These are phyloP conservation scores for Gonioctena quinquepunctata DNA, from an alignment of 1,140 invertebrate species.

Conservation along the genomic window DNA sequence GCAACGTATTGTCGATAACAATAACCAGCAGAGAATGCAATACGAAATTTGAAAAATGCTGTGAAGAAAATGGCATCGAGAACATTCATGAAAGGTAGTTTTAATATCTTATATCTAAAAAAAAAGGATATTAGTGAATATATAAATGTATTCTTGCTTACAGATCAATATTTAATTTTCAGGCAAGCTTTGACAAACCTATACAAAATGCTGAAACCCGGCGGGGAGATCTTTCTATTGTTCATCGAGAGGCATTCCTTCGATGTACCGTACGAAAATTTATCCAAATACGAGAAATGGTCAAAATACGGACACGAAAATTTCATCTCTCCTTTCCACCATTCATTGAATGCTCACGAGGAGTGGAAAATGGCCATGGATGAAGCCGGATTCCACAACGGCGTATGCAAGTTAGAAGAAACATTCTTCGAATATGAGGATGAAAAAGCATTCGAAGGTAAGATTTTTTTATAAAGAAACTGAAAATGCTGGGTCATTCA, in stretches of 20 bases:
- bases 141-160: too few species aligned
- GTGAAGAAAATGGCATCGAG: too few species aligned
- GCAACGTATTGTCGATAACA: too few species aligned
- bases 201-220: slow-evolving; percentile 9
- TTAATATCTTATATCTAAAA: too few species aligned
- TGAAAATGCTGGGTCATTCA: too few species aligned
- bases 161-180: background rate
- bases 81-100: too few species aligned
- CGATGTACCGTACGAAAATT: background rate
- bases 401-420: background rate
- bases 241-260: background rate
- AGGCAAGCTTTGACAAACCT: background rate
- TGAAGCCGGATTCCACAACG: background rate
- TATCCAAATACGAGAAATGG: background rate
- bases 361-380: background rate
- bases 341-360: background rate
- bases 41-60: too few species aligned
- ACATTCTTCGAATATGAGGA: background rate
- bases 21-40: too few species aligned
- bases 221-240: background rate
- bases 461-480: too few species aligned
- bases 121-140: too few species aligned
- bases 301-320: slow-evolving; percentile 1
- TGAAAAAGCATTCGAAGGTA: background rate
- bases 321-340: background rate